phyloP scores from a whole-genome alignment of 2,888 invertebrate species.

The Lottia gigantea region DNA sequence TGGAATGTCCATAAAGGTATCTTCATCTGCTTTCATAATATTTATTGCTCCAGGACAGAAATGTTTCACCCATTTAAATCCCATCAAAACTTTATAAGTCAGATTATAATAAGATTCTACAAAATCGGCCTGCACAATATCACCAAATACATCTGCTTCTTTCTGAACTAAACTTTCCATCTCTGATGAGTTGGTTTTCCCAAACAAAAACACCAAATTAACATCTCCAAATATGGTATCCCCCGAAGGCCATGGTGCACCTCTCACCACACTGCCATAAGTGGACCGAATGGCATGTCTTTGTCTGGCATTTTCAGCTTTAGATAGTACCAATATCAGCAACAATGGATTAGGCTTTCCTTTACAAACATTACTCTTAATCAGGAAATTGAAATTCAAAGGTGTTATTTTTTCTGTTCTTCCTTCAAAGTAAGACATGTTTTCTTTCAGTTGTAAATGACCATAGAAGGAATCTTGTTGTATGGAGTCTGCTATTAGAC shows the following conservation, averaged over 20 bases:
- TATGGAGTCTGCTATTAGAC: neutral
- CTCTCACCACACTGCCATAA: constrained; percentile 25
- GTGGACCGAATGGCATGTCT: constrained; percentile 29
- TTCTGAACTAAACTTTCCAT: constrained; percentile 11
- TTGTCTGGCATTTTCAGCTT: constrained; percentile 22
- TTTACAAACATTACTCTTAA: constrained; percentile 13
- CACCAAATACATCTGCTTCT: constrained; percentile 30
- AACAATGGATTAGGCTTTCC: constrained; percentile 11
- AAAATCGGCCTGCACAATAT: constrained; percentile 44
- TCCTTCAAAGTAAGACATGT: constrained; percentile 4
- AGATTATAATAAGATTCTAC: constrained; percentile 60
- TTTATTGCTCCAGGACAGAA: constrained; percentile 50
- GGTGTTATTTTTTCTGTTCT: constrained; percentile 13
- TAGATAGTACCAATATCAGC: constrained; percentile 30
- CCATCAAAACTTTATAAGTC: constrained; percentile 61
- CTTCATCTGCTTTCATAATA: constrained; percentile 61
- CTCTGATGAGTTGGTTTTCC: constrained; percentile 24
- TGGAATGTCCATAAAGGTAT: constrained; percentile 68
- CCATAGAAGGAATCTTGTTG: constrained; percentile 8
- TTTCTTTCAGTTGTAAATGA: neutral
- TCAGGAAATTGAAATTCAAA: constrained; percentile 14
- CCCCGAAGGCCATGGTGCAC: constrained; percentile 15
- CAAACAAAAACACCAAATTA: constrained; percentile 25
- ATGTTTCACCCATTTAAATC: constrained; percentile 52
- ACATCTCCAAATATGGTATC: constrained; percentile 12